Evolutionary conservation across 2,888 invertebrate species (phyloP), one percentile per base, ranked within the genome.

Genomic region (Dyspetes luteomarginatus): DNA sequence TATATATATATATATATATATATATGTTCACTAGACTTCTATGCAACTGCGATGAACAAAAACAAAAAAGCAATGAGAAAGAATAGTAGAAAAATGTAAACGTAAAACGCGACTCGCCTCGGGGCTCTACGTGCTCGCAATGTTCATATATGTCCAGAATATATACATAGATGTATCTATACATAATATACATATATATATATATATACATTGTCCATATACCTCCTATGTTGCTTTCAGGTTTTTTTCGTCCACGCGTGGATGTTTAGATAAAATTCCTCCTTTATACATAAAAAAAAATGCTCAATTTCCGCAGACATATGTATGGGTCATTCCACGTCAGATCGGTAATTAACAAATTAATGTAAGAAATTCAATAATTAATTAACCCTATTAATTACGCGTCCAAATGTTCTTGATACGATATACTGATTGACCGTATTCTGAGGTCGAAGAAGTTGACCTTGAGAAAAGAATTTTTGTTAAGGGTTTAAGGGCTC

Each of bases 31-130:
- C 9, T 17, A 17, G 68, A 55, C 69, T 75, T 65, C 72, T 68
- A 65, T 67, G 48, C 75, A 72, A 71, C 56, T 60, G 56, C 77
- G 72, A 65, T 65, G 67, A 74, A 72, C 62, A 71, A 76, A 67
- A 68, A 69, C 67, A 60, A 62, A 45, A 64, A 55, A 43, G 65
- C 55, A 65, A 56, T 30, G 55, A 62, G 58, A 67, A 45, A 45
- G 78, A 83, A 78, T 65, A 76, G 87, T 79, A 85, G 84, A 88
- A 88, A 89, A 89, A 89, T 87, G 87, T 88, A 89, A 89, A 89
- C 86, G 88, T 83, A 88, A 87, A 90, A 89, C 85, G 86, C 87
- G 86, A 85, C 87, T 88, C 86, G 89, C 89, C 89, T 86, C 85
- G 79, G 88, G 89, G 76, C 84, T 84, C 52, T 78, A 78, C 75